phyloP scores from a whole-genome alignment of 1,140 invertebrate genomes.

The Octopus bimaculoides region DNA sequence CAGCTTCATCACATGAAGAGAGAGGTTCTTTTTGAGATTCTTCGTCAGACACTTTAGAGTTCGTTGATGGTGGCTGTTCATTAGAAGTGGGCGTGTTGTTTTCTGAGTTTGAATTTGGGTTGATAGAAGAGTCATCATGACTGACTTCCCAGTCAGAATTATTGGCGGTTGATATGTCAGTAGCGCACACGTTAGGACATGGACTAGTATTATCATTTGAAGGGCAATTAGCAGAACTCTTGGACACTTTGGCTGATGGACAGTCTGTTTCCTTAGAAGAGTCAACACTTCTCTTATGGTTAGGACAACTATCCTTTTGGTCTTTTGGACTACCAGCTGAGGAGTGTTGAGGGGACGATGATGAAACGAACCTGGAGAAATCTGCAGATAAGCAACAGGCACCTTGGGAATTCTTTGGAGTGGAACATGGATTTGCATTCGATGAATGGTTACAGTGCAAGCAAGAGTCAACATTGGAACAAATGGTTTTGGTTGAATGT shows the following conservation, averaged over 20 bases:
- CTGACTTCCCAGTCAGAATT: not conserved
- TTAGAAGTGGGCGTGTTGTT: not conserved
- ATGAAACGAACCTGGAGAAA: not conserved
- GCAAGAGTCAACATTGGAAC: not conserved
- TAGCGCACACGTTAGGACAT: not conserved
- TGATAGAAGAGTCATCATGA: not conserved
- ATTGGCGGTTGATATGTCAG: not conserved
- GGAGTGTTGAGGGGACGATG: not conserved
- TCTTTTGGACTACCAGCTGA: not conserved
- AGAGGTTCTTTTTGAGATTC: not conserved
- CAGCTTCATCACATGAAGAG: not conserved
- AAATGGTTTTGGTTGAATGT: slow-evolving; percentile 8
- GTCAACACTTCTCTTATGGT: not conserved
- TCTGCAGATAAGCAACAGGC: not conserved
- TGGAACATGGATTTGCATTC: not conserved
- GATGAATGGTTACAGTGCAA: slow-evolving; percentile 7
- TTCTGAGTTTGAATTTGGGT: not conserved
- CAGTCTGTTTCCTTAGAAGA: not conserved
- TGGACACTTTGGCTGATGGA: not conserved
- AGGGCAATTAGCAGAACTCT: not conserved
- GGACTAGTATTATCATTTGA: not conserved
- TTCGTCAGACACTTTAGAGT: not conserved
- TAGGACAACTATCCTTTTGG: not conserved
- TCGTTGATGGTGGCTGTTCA: not conserved
- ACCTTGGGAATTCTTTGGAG: not conserved